Percentiles rank a stretch among this genome's conserved stretches.
These are phyloP conservation scores for Caenorhabditis briggsae DNA, from an alignment of 1,140 invertebrate species.

Conservation along the genomic window DNA sequence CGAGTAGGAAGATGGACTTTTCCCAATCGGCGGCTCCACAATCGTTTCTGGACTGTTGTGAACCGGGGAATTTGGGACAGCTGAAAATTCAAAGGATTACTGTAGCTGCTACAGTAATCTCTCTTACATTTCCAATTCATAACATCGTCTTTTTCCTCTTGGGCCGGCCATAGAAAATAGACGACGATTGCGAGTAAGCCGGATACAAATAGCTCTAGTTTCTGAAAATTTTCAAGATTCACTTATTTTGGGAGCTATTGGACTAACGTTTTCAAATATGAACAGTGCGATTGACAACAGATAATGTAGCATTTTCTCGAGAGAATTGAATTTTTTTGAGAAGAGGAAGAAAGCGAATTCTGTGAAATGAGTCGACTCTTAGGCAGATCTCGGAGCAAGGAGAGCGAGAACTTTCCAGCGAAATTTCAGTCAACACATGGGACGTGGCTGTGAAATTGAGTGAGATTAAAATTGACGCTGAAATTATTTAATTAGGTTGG, in stretches of 20 bases:
- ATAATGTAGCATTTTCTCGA: slow-evolving; percentile 29
- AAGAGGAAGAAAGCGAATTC: too few species aligned
- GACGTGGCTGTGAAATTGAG: too few species aligned
- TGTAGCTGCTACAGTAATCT: background rate
- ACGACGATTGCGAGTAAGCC: background rate
- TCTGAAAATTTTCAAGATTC: background rate
- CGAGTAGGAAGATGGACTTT: background rate
- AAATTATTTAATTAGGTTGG: too few species aligned
- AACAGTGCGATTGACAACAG: slow-evolving; percentile 33
- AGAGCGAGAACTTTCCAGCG: too few species aligned
- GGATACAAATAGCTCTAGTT: background rate
- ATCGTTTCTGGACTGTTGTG: background rate
- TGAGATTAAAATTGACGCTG: too few species aligned
- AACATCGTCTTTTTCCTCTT: background rate
- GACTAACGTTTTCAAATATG: slow-evolving; percentile 16
- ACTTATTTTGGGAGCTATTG: background rate
- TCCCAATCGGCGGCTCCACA: background rate
- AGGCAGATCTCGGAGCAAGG: too few species aligned
- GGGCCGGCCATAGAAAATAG: slow-evolving; percentile 3
- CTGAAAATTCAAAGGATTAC: background rate
- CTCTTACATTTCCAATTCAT: background rate
- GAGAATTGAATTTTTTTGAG: background rate
- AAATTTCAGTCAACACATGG: too few species aligned
- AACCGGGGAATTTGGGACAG: background rate
- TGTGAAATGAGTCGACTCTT: too few species aligned